These are phyloP conservation scores for Eptatretus atami DNA, from an alignment of 2,797 vertebrate species.

Conservation along the genomic window DNA sequence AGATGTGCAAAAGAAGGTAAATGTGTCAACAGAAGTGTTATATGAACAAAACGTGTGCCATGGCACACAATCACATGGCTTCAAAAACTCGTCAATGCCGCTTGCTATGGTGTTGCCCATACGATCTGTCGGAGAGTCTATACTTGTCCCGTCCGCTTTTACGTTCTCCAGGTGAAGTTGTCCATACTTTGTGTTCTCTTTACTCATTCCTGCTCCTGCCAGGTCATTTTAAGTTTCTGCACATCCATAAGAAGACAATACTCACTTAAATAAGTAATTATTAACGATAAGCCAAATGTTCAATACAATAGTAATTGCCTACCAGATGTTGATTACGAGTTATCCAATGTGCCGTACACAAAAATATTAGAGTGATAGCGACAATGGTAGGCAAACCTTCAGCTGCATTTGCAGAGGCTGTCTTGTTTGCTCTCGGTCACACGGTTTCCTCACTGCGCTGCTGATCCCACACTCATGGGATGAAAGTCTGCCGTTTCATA, in stretches of 20 bases:
- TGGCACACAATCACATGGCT: constrained; percentile 44
- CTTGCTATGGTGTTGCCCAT: constrained; percentile 95
- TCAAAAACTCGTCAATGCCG: constrained; percentile 97
- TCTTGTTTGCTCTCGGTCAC: constrained; percentile 82
- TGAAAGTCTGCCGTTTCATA: too few relatives aligned
- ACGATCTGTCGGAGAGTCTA: constrained; percentile 82
- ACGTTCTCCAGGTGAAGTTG: constrained; percentile 83
- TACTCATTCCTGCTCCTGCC: constrained; percentile 64
- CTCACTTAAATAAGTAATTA: neutral
- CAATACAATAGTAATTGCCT: neutral
- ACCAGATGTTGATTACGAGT: neutral
- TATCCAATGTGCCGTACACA: neutral
- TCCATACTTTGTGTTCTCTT: constrained; percentile 88
- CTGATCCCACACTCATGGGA: constrained; percentile 36
- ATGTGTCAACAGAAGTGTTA: too few relatives aligned
- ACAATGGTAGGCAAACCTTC: constrained; percentile 25
- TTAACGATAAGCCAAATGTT: neutral
- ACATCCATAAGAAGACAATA: too few relatives aligned
- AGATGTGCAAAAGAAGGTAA: too few relatives aligned
- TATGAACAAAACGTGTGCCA: neutral
- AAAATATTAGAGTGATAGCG: neutral
- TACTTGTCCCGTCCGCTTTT: constrained; percentile 92
- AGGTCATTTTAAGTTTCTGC: constrained; percentile 65
- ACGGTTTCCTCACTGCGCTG: constrained; percentile 71
- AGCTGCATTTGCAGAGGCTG: constrained; percentile 71